Conservation (phyloP, 1,140 invertebrate species). For the Drosophila navojoa region DNA sequence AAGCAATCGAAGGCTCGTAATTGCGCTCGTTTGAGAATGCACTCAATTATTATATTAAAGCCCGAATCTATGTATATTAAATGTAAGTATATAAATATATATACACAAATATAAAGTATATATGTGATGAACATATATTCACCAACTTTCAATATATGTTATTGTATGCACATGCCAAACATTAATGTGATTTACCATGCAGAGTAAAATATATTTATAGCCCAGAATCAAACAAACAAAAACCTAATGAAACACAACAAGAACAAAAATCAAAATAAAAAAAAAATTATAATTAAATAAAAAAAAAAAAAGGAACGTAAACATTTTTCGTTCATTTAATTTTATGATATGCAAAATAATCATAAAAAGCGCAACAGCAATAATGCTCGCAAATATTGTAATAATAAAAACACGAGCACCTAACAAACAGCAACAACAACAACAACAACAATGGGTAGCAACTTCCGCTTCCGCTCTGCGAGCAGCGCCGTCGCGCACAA, state of each 20-base stretch:
- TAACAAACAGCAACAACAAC: constrained; percentile 52
- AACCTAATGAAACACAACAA: background rate
- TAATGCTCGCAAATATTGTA: constrained; percentile 57
- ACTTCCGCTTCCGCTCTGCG: constrained; percentile 59
- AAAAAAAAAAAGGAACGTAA: constrained; percentile 17
- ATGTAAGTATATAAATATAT: background rate
- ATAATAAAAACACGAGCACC: constrained; percentile 66
- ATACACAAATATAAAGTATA: too few relatives aligned
- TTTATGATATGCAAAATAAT: constrained; percentile 69
- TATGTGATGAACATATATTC: background rate
- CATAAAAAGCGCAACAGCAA: constrained; percentile 61
- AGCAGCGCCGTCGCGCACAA: constrained; percentile 24
- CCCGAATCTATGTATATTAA: background rate
- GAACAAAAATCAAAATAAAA: background rate
- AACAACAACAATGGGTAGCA: constrained; percentile 51
- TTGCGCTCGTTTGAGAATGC: background rate
- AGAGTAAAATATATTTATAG: background rate
- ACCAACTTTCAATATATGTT: background rate
- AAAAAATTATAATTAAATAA: background rate
- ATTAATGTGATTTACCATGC: constrained; percentile 27
- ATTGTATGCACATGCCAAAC: background rate
- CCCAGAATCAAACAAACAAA: constrained; percentile 7
- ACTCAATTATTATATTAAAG: background rate
- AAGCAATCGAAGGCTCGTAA: constrained; percentile 36
- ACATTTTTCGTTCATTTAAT: constrained; percentile 69